Evolutionary conservation across 2,888 invertebrate genomes (phyloP).

Genomic region (Pachydiplax longipennis): DNA sequence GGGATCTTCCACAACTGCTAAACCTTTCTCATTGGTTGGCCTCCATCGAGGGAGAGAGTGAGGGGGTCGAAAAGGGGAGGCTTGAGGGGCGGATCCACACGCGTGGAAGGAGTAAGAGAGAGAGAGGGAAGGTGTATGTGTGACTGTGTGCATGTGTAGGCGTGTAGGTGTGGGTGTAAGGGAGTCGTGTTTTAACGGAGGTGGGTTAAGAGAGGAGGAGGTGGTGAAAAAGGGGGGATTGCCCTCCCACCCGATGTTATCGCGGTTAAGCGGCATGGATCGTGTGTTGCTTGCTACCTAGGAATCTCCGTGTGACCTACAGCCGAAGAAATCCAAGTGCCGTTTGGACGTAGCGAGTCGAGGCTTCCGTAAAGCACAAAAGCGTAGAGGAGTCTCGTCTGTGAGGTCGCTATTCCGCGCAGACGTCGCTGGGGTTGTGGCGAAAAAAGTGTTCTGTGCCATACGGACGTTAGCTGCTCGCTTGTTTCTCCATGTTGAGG

Average conservation of each 20-base stretch:
- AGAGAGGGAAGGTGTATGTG: background rate
- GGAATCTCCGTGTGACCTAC: background rate
- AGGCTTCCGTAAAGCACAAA: background rate
- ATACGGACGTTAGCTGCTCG: background rate
- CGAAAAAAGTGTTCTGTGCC: background rate
- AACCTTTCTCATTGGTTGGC: background rate
- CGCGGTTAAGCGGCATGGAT: background rate
- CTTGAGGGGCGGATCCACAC: background rate
- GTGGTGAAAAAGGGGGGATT: background rate
- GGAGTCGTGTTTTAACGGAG: background rate
- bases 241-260: slow-evolving; percentile 2
- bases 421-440: background rate
- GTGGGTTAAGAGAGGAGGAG: background rate
- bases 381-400: background rate
- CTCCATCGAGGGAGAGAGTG: background rate
- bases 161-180: background rate
- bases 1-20: background rate
- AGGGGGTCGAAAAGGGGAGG: background rate
- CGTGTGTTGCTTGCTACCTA: background rate
- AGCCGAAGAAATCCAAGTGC: background rate
- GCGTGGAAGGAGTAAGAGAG: background rate
- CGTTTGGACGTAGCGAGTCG: background rate
- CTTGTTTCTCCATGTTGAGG: background rate
- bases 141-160: background rate
- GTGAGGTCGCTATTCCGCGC: background rate